Base-by-base conservation (phyloP, 1,140 invertebrate species). In the Drosophila bocqueti region DNA sequence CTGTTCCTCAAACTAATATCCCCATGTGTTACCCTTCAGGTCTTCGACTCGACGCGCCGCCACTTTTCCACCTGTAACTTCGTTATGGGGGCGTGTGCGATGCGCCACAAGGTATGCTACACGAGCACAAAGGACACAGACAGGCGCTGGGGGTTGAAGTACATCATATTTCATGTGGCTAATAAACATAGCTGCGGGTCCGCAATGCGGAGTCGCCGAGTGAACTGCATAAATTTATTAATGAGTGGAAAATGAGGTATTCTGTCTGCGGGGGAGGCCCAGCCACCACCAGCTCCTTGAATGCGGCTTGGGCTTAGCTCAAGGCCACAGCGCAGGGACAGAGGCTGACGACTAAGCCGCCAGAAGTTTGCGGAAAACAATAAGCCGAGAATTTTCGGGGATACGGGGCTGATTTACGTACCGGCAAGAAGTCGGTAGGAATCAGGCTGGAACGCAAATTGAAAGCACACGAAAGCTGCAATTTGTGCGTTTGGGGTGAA, bases 211-310 rank as follows among this genome's bases (percentile, higher is more conserved):
- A 49, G 60, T 50, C 42, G 69, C 36, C 75, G 68, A 61, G 57
- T 34, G 71, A 71, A 79, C 66, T 58, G 64, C 81, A 90, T 90
- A 89, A 90, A 90, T 90, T 90, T 90, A 90, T 90, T 90, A 90
- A 90, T 90, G 85, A 90, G 82, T 76, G 68, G 81, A 67, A 90
- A 90, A 90, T 90, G 79, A 90, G 83, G 81, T 90, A 90, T 75
- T 79, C 68, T 68, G 64, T 77, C 63, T 65, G 54, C 24, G 49
- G 62, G 47, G 63, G 21, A 31, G 47, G 13, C 21, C 21, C 38
- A 40, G 18, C 26, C 21, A 38, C 49, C 31, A 40, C 9, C 52
- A 55, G 52, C 46, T 52, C 42, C 46, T 31, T 29, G 34, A 45
- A 40, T 29, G 31, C 55, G 43, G 36, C 36, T 10, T 2, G 43